Evolutionary conservation across 2,797 vertebrate species (phyloP).

Genomic region (Champsocephalus gunnari): DNA sequence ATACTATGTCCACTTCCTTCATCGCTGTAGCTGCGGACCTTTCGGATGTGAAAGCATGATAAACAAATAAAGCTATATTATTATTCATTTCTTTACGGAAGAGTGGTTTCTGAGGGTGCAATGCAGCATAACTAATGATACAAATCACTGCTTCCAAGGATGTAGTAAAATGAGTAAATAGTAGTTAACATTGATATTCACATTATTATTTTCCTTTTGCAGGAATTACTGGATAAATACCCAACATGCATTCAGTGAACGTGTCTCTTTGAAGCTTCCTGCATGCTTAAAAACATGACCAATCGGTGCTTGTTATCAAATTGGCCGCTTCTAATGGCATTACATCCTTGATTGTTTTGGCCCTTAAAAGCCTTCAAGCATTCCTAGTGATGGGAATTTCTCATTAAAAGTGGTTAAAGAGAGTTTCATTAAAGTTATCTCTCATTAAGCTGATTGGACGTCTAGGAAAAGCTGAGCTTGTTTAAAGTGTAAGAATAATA

Average conservation of each 20-base stretch:
- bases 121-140: neutral
- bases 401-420: conserved; percentile 25
- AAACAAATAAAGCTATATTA: neutral
- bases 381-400: conserved; percentile 13
- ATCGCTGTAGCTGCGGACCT: neutral
- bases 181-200: neutral
- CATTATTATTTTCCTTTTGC: neutral
- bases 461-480: conserved; percentile 9
- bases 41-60: neutral
- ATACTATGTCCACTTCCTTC: neutral
- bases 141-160: neutral
- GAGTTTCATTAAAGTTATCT: conserved; percentile 45
- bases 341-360: conserved; percentile 31
- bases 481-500: conserved; percentile 27
- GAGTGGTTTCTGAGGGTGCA: neutral
- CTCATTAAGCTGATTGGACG: conserved; percentile 33
- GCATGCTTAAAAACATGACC: neutral
- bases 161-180: neutral
- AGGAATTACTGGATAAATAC: neutral
- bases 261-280: neutral
- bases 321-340: conserved; percentile 23
- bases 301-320: conserved; percentile 26
- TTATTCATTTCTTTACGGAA: neutral
- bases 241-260: neutral
- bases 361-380: conserved; percentile 25